phyloP scores from a whole-genome alignment of 2,113 vertebrate genomes.

The Ciconia boyciana region DNA sequence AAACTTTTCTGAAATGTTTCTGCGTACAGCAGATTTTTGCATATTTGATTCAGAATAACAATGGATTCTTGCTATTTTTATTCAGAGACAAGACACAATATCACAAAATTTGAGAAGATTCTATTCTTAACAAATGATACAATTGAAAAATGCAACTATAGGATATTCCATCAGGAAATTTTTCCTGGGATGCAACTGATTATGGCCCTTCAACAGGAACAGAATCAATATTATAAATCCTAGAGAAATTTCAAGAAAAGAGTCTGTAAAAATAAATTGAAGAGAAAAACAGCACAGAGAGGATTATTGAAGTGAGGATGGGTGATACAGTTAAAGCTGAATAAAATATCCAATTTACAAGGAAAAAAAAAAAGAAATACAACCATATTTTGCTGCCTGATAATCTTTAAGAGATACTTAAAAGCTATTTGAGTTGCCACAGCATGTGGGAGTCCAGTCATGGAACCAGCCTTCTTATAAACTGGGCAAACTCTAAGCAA shows the following conservation, averaged over 20 bases:
- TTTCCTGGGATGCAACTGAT: background rate
- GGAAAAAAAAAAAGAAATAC: background rate
- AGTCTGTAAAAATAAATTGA: background rate
- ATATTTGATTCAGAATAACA: background rate
- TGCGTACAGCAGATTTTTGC: background rate
- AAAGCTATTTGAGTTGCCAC: background rate
- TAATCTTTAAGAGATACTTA: background rate
- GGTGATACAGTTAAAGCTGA: background rate
- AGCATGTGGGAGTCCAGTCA: background rate
- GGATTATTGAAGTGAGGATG: background rate
- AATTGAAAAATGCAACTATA: background rate
- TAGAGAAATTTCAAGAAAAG: background rate
- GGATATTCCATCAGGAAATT: background rate
- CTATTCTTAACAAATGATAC: background rate
- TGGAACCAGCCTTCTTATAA: background rate
- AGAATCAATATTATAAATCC: background rate
- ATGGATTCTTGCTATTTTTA: background rate
- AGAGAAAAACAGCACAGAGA: background rate
- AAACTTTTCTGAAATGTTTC: background rate
- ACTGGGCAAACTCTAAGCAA: background rate
- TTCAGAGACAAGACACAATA: background rate
- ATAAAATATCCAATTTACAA: background rate
- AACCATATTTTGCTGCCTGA: background rate
- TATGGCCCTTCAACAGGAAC: background rate
- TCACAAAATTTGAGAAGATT: background rate